phyloP scores from a whole-genome alignment of 1,140 invertebrate species.

The Euschistus heros region DNA sequence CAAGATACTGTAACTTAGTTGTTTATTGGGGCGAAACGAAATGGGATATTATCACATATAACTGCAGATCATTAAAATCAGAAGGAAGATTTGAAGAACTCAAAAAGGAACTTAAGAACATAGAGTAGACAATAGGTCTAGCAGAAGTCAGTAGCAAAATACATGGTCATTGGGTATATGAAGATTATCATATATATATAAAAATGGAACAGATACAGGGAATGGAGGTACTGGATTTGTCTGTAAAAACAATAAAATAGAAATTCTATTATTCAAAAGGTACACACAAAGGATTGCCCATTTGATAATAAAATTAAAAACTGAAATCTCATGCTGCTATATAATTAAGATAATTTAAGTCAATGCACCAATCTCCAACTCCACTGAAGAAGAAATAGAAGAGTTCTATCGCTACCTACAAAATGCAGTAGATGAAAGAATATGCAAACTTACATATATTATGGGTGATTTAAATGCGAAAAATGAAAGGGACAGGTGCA shows the following conservation, averaged over 20 bases:
- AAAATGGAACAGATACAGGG: not conserved
- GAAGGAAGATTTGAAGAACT: too few species aligned
- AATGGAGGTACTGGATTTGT: not conserved
- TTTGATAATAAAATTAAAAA: not conserved
- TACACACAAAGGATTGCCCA: not conserved
- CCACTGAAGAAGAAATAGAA: conserved; percentile 12
- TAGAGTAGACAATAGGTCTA: too few species aligned
- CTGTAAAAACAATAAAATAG: not conserved
- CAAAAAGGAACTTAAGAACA: too few species aligned
- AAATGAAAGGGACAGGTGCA: conserved; percentile 35
- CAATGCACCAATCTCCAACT: conserved; percentile 9
- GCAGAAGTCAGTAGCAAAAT: too few species aligned
- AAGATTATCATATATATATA: not conserved
- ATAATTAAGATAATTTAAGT: not conserved
- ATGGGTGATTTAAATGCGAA: conserved; percentile 36
- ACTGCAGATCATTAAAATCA: too few species aligned
- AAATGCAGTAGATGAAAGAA: conserved; percentile 28
- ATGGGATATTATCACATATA: too few species aligned
- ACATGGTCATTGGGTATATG: not conserved
- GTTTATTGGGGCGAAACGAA: too few species aligned
- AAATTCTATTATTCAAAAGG: not conserved
- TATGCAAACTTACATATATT: conserved; percentile 37
- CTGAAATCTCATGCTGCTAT: not conserved
- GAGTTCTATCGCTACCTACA: not conserved
- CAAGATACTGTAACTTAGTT: too few species aligned